Conservation (phyloP, 1,140 invertebrate species). For the Homarus americanus region DNA sequence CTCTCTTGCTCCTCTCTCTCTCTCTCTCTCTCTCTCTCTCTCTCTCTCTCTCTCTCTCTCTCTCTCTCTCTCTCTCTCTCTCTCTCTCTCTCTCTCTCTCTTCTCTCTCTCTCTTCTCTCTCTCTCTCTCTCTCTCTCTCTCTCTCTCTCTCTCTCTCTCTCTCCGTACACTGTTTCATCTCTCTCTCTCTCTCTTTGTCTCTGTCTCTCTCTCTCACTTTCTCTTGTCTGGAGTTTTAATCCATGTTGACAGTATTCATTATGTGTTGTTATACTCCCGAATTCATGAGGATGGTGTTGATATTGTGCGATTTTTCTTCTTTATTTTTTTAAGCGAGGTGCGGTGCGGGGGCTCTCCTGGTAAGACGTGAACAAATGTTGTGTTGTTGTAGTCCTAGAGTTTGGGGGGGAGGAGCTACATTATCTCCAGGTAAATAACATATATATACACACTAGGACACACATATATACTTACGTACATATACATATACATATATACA, state of each 20-base stretch:
- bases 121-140: neutral
- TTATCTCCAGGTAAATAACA: neutral
- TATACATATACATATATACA: too few relatives aligned
- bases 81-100: conserved; percentile 16
- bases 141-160: neutral
- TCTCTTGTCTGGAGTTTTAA: conserved; percentile 32
- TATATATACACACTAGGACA: neutral
- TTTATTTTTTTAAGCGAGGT: neutral
- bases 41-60: conserved; percentile 4
- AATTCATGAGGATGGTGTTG: conserved; percentile 19
- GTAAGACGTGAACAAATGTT: neutral
- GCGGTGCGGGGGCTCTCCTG: neutral
- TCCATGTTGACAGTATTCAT: conserved; percentile 49
- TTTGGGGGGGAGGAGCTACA: neutral
- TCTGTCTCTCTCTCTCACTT: neutral
- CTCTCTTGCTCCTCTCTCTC: neutral
- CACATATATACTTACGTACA: too few relatives aligned
- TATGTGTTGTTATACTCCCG: conserved; percentile 36
- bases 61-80: conserved; percentile 18
- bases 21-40: neutral
- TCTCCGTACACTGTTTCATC: neutral
- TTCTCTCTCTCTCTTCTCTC: neutral
- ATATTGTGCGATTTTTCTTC: neutral
- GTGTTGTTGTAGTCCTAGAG: neutral
- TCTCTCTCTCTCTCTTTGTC: conserved; percentile 29